Base-by-base conservation (phyloP, 2,797 vertebrate genomes). In the Crocodylus rhombifer region DNA sequence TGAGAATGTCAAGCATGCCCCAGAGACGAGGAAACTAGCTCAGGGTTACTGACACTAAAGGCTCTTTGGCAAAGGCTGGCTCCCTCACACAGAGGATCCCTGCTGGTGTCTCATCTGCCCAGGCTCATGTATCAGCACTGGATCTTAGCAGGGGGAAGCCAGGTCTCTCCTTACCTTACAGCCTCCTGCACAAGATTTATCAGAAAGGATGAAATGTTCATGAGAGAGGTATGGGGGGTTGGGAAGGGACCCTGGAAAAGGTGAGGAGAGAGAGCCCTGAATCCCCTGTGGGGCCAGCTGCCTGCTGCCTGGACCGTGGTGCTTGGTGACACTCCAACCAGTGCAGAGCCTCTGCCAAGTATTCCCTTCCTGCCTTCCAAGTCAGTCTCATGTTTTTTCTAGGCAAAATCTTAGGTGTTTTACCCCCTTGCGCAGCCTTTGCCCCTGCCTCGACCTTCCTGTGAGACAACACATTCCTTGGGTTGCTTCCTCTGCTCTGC, bases 101-200 rank as follows among this genome's bases (percentile, higher is more conserved):
- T 95, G 95, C 94, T 96, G 96, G 94, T 88, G 93, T 97, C 65
- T 95, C 96, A 97, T 96, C 96, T 97, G 96, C 86, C 95, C 93
- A 33, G n/a, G 62, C 25, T 93, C 88, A 33, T 81, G 79, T 62
- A 95, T 92, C 85, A 91, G 82, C 77, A 67, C 82, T 91, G 82
- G 91, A 95, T 82, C 88, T 75, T 93, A 95, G 91, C 95, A 96
- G 93, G 84, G 81, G 84, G 86, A 77, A 89, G 82, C 94, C 67
- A 88, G 73, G 92, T 90, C 81, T 80, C 71, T 81, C 84, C 85
- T 77, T 80, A 84, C 80, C 77, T 91, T 93, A 77, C 65, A 94
- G 30, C 75, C 60, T 82, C 56, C 20, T 83, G 65, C 11, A 90
- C 83, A 92, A 55, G 60, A 4, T 51, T 77, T 89, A 75, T 86